These are phyloP conservation scores for Lasioglossum morio DNA, from an alignment of 2,888 invertebrate genomes.

Conservation along the genomic window DNA sequence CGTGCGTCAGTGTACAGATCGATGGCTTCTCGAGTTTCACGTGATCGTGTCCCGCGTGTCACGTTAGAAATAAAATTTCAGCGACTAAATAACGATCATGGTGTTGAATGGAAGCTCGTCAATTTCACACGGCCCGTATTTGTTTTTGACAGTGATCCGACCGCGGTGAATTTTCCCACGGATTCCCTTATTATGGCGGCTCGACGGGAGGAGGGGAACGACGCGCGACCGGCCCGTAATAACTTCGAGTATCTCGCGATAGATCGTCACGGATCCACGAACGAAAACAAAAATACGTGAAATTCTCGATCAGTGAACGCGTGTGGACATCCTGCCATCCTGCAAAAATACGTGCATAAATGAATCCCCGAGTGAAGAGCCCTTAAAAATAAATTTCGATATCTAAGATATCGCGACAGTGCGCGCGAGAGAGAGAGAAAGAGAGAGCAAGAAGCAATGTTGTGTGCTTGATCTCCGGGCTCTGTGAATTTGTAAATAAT, in stretches of 20 bases:
- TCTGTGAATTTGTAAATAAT: constrained; percentile 52
- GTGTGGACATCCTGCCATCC: neutral
- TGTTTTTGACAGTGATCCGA: constrained; percentile 79
- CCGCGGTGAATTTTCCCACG: constrained; percentile 57
- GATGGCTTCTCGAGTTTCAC: neutral
- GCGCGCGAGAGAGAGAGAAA: neutral
- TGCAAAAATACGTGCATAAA: neutral
- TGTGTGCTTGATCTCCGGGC: constrained; percentile 35
- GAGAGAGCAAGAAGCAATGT: constrained; percentile 22
- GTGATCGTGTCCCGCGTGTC: constrained; percentile 6
- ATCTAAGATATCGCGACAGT: constrained; percentile 10
- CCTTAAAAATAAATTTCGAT: constrained; percentile 30
- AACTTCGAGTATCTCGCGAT: constrained; percentile 52
- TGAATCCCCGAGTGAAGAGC: neutral
- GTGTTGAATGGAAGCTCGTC: constrained; percentile 12
- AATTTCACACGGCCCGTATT: constrained; percentile 63
- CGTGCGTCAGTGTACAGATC: neutral
- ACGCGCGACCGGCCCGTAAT: constrained; percentile 35
- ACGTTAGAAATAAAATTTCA: constrained; percentile 4
- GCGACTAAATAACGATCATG: constrained; percentile 9
- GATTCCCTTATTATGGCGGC: constrained; percentile 63
- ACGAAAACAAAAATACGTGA: constrained; percentile 23
- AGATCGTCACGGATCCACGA: constrained; percentile 50
- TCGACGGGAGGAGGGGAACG: constrained; percentile 5
- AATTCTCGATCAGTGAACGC: constrained; percentile 49